These are phyloP conservation scores for Bothrops jararaca DNA, from an alignment of 2,113 vertebrate genomes.

Conservation along the genomic window DNA sequence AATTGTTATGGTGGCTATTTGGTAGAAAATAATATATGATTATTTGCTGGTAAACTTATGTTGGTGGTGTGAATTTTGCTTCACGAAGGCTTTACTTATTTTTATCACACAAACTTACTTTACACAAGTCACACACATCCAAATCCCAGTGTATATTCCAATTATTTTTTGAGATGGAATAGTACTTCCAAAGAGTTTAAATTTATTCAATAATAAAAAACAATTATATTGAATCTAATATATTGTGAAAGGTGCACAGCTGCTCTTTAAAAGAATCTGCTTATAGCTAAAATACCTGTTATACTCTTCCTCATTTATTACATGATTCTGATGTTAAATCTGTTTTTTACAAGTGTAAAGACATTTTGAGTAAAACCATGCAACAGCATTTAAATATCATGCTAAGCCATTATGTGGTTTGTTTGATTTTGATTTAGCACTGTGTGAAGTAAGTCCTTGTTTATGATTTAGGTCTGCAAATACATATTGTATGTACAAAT, in stretches of 20 bases:
- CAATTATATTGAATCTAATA: not conserved
- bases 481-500: too few species aligned
- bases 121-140: not conserved
- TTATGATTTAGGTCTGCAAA: too few species aligned
- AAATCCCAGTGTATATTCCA: not conserved
- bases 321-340: too few species aligned
- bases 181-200: not conserved
- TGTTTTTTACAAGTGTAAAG: too few species aligned
- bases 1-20: not conserved
- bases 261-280: not conserved
- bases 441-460: too few species aligned
- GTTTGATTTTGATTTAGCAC: too few species aligned
- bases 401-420: too few species aligned
- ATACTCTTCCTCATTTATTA: not conserved
- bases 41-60: not conserved
- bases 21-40: not conserved
- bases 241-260: not conserved
- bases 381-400: too few species aligned
- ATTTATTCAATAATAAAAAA: not conserved
- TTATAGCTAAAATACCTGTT: not conserved
- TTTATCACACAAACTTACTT: not conserved
- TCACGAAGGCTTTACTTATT: not conserved
- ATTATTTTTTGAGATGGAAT: not conserved
- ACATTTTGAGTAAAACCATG: too few species aligned
- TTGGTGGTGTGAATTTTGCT: not conserved